Evolutionary conservation across 1,140 invertebrate species (phyloP).

Genomic region (Heliconius eleuchia): DNA sequence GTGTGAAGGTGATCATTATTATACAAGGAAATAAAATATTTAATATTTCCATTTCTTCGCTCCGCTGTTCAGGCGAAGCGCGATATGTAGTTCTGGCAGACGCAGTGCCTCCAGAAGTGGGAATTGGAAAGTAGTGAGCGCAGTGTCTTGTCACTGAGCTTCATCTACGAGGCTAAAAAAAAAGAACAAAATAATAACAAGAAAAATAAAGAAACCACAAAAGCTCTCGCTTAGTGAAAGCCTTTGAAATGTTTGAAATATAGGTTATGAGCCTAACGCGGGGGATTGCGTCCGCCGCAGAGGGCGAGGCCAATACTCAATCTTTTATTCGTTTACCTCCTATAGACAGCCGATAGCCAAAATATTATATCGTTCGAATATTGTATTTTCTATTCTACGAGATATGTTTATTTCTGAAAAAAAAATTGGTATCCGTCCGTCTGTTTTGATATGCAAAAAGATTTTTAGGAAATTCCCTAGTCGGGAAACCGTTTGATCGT

Average conservation of each 20-base stretch:
- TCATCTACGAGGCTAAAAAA: not conserved
- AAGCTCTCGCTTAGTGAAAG: constrained; percentile 8
- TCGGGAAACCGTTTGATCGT: not conserved
- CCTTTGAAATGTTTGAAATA: constrained; percentile 24
- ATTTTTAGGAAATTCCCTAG: not conserved
- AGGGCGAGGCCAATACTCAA: constrained; percentile 23
- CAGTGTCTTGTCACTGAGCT: too few species aligned
- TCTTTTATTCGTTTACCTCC: constrained; percentile 27
- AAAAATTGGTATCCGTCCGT: not conserved
- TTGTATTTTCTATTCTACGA: not conserved
- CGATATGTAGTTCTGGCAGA: too few species aligned
- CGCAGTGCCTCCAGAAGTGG: too few species aligned
- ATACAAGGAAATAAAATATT: too few species aligned
- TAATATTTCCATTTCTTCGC: too few species aligned
- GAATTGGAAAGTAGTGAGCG: too few species aligned
- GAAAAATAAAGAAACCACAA: not conserved
- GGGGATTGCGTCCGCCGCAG: not conserved
- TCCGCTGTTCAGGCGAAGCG: too few species aligned
- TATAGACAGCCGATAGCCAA: not conserved
- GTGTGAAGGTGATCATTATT: too few species aligned
- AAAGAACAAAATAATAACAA: not conserved
- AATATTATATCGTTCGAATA: constrained; percentile 1
- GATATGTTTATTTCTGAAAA: not conserved
- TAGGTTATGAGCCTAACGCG: constrained; percentile 16
- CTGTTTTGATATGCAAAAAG: not conserved